Percentiles rank a stretch among this genome's conserved stretches.
phyloP scores from a whole-genome alignment of 1,140 invertebrate species.

The Achroia grisella region DNA sequence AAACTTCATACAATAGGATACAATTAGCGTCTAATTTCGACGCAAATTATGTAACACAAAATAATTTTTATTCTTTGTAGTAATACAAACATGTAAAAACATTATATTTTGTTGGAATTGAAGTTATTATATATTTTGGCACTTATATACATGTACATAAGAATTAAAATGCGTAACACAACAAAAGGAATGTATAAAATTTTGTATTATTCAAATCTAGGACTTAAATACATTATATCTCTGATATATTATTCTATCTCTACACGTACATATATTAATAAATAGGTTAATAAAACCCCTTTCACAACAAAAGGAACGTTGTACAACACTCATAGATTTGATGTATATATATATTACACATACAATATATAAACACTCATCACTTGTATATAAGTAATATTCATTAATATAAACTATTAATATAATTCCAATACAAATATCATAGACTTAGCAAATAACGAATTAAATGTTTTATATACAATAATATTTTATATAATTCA shows the following conservation, averaged over 20 bases:
- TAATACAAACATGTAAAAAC: no score
- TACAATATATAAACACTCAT: conserved; percentile 32
- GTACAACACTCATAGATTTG: conserved; percentile 46
- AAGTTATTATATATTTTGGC: not conserved
- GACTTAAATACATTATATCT: conserved; percentile 17
- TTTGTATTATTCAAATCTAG: conserved; percentile 26
- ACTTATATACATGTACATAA: not conserved
- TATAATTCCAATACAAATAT: conserved; percentile 52
- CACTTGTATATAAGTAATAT: conserved; percentile 45
- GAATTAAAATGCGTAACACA: conserved; percentile 41
- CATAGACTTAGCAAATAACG: conserved; percentile 38
- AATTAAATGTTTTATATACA: conserved; percentile 50
- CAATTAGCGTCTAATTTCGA: no score
- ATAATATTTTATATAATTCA: conserved; percentile 26
- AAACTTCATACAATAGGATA: no score
- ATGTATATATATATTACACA: conserved; percentile 21
- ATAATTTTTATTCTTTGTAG: no score
- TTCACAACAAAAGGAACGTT: conserved; percentile 56
- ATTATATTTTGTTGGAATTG: conserved; percentile 2
- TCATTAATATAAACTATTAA: conserved; percentile 22
- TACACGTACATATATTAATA: conserved; percentile 48
- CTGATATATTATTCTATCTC: conserved; percentile 32
- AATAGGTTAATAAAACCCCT: conserved; percentile 48
- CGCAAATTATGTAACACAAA: no score
- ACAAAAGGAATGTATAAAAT: conserved; percentile 32